Base-by-base conservation (phyloP, 2,113 vertebrate genomes). In the Phrynocephalus versicolor region DNA sequence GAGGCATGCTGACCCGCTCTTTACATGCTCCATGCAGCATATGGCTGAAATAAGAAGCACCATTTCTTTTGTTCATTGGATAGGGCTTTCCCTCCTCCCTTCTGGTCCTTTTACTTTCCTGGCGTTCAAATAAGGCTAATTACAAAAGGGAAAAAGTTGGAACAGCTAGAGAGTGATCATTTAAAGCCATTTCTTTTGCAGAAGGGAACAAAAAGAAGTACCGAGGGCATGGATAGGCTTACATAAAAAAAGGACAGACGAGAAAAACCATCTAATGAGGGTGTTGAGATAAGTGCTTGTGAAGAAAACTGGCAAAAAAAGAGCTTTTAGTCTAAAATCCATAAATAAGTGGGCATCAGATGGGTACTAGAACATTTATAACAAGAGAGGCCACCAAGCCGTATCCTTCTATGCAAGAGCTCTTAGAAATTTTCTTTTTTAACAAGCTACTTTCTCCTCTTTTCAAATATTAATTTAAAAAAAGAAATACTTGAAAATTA, bases 261-360 rank as follows among this genome's bases (percentile, higher is more conserved):
- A 6, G 94, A 96, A 97, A 97, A 97, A 93, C 93, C 96, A 96
- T 94, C 97, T 97, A 97, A 97, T 97, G 97, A 97, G 96, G 96
- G 95, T 95, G 96, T 96, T 91, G 89, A 96, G 96, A 96, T 96
- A 97, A 97, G 97, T 97, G 96, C 96, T 96, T 92, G 95, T 94
- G 95, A 97, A 95, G 96, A 96, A 97, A 97, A 96, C 95, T 96
- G 93, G 96, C 92, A 96, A 96, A 96, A 96, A 97, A 86, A 93
- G 95, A 95, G 96, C 97, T 97, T 97, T 97, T 97, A 97, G 96
- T 96, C 96, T 95, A 92, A 96, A 97, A 95, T 96, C 95, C 94
- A 95, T 97, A 96, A 97, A 96, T 96, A 96, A 95, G 95, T 96
- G 95, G 94, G 96, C 96, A 96, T 97, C 95, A 96, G 95, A 93